phyloP scores from a whole-genome alignment of 2,888 invertebrate species.

The Polymixis lichenea region DNA sequence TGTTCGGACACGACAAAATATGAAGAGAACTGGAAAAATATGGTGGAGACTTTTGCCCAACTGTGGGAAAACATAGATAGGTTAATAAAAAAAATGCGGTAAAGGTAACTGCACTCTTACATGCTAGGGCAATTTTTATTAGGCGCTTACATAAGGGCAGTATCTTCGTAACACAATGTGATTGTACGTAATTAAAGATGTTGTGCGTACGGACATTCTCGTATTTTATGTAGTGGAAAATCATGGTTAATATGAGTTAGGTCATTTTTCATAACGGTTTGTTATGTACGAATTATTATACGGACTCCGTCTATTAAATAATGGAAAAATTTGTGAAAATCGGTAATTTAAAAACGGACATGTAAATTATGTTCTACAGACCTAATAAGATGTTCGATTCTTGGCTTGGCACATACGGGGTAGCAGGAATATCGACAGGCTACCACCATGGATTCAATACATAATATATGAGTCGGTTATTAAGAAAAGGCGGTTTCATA shows the following conservation, averaged over 20 bases:
- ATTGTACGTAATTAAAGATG: conserved; percentile 43
- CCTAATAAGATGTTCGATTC: neutral
- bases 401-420: neutral
- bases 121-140: conserved; percentile 22
- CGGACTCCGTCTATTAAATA: conserved; percentile 12
- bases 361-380: neutral
- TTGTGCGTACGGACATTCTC: conserved; percentile 13
- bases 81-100: neutral
- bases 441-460: too few species aligned
- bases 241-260: conserved; percentile 34
- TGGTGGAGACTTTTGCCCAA: neutral
- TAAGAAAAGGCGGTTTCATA: too few species aligned
- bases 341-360: neutral
- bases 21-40: neutral
- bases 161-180: conserved; percentile 3
- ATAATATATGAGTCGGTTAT: too few species aligned
- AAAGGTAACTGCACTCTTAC: conserved; percentile 10
- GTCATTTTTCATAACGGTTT: conserved; percentile 10
- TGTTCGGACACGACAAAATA: neutral
- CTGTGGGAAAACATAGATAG: too few species aligned
- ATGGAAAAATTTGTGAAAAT: neutral
- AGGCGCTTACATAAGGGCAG: conserved; percentile 41
- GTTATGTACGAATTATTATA: conserved; percentile 18
- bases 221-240: conserved; percentile 62
- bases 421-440: too few species aligned